Base-by-base conservation (phyloP, 2,888 invertebrate genomes). In the Ariolimax columbianus region DNA sequence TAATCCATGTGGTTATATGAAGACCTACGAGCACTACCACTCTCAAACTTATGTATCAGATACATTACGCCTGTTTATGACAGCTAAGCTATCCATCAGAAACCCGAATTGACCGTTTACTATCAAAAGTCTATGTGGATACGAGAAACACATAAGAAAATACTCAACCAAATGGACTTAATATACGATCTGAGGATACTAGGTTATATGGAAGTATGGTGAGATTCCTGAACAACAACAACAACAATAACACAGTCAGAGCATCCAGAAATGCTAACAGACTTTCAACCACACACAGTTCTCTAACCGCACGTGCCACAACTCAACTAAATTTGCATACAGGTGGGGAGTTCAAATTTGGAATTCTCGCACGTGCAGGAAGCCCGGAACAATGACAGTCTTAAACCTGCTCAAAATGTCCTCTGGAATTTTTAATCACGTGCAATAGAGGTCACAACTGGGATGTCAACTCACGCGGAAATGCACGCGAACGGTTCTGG, bases 321-420 rank as follows among this genome's bases (percentile, higher is more conserved):
- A 63, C 59, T n/a, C 59, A 63, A 63, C 59, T n/a, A 63, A 63
- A 63, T 63, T 63, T 63, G 23, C 59, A 63, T 63, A 63, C 59
- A 63, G 59, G 59, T 63, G 59, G 59, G 0, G 59, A 4, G 59
- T 23, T 63, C 59, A 63, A 3, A 63, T 63, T 63, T 63, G n/a
- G 59, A 63, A 63, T 63, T 63, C n/a, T 63, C 59, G 59, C 59
- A 63, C 59, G 59, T 63, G 59, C 59, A n/a, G 26, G 59, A 63
- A 26, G 23, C 26, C 26, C 1, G 59, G n/a, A n/a, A 63, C 59
- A 63, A 63, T 63, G 59, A 63, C 59, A 11, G n/a, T 7, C 3
- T 63, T 1, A 63, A 63, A 63, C n/a, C 59, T 63, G 59, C 59
- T 63, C 59, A 63, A 14, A n/a, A 7, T 63, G n/a, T 63, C 59